A percentile compares a stretch with the other conserved stretches of the same genome.
Conservation (phyloP, 2,888 invertebrate genomes). For the Drosophila tripunctata region DNA sequence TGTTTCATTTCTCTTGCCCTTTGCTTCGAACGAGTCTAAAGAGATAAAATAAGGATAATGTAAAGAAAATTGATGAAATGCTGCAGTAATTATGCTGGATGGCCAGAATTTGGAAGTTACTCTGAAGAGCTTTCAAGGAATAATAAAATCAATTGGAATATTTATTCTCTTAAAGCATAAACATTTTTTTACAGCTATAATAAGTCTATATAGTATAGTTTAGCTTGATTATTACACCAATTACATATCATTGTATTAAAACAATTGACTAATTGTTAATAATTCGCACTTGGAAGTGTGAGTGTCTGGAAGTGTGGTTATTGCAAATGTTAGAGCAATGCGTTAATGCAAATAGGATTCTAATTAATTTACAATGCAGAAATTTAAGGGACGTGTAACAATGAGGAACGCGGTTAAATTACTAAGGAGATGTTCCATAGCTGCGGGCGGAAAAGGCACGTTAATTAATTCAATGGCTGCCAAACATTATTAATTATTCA, state of each 20-base stretch:
- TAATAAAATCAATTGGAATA: neutral
- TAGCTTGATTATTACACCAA: slow-evolving; percentile 44
- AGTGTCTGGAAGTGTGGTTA: slow-evolving; percentile 1
- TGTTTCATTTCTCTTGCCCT: slow-evolving; percentile 46
- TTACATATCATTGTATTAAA: slow-evolving; percentile 66
- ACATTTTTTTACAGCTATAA: too few relatives aligned
- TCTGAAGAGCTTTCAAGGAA: neutral
- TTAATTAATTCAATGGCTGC: slow-evolving; percentile 77
- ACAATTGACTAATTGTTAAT: slow-evolving; percentile 70
- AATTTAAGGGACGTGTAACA: slow-evolving; percentile 48
- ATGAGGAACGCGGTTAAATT: slow-evolving; percentile 10
- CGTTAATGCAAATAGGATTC: slow-evolving; percentile 52
- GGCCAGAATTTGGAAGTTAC: neutral
- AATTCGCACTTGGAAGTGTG: slow-evolving; percentile 49
- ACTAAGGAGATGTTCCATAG: neutral
- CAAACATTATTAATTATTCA: slow-evolving; percentile 79
- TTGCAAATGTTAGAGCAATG: slow-evolving; percentile 7
- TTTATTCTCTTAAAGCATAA: too few relatives aligned
- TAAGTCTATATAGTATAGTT: too few relatives aligned
- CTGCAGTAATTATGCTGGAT: slow-evolving; percentile 52
- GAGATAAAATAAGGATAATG: neutral
- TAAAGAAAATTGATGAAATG: slow-evolving; percentile 51
- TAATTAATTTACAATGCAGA: slow-evolving; percentile 74
- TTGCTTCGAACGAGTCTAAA: neutral
- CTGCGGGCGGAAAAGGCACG: slow-evolving; percentile 14